Base-by-base conservation (phyloP, 2,888 invertebrate genomes). In the Dromius quadrimaculatus region DNA sequence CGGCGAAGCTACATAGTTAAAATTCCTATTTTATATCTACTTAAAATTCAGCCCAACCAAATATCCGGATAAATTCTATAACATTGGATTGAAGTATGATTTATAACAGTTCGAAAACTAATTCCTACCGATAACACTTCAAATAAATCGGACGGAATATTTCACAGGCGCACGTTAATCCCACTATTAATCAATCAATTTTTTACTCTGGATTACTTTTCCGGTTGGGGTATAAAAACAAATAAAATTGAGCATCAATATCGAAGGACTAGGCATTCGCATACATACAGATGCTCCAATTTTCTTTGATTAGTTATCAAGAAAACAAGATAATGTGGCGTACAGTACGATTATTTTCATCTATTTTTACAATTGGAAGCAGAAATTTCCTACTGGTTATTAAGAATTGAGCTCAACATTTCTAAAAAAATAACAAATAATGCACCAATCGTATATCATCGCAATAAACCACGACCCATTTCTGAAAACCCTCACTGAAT, bases 71-170 rank as follows among this genome's bases (percentile, higher is more conserved):
- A 15, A 28, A 54, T 28, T 54, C 50, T 54, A 54, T 28, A 59
- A 59, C 59, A 59, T 59, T 20, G n/a, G n/a, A n/a, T n/a, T n/a
- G 17, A 17, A 59, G 59, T 34, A 59, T 59, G 59, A 59, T 59
- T 59, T 59, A 59, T 59, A 59, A 59, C 20, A 34, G 36, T 59
- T 36, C 59, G 59, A 59, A 59, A 59, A 59, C 59, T 59, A 59
- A 59, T 59, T 59, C 59, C 11, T 36, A 34, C 22, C 59, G 36
- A 34, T 59, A 59, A 59, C 59, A 36, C 59, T 36, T 59, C 19
- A 59, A 59, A 59, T 36, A 36, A 36, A 59, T 59, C 19, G 59
- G 19, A 17, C 34, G 59, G 36, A 59, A 59, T 59, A 59, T 59
- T 59, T 59, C 59, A 59, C 59, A 20, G 36, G 59, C 59, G 20